Base-by-base conservation (phyloP, 2,113 vertebrate species). In the Monarcha castaneiventris region DNA sequence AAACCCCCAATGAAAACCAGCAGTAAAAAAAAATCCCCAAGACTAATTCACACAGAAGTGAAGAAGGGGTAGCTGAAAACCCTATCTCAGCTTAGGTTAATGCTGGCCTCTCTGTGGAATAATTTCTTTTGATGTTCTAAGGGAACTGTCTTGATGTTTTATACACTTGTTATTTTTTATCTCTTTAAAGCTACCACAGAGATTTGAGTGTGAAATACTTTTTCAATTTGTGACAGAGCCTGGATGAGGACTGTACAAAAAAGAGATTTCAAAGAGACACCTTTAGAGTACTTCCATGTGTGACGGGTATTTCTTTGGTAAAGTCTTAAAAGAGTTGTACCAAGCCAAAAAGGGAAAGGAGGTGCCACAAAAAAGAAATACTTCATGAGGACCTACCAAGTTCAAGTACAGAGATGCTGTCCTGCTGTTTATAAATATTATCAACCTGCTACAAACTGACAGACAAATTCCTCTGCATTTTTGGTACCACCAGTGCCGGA, bases 41-140 rank as follows among this genome's bases (percentile, higher is more conserved):
- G 84, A 94, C 93, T 72, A 95, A 95, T 92, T 87, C 49, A 56
- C 27, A 54, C 35, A 55, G n/a, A 76, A 84, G n/a, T 76, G 64
- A 76, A 88, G 85, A 71, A 86, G n/a, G 79, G 83, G 46, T 30
- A 48, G 56, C 55, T 93, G 89, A 83, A 59, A 75, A 81, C 63
- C 21, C 55, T 63, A 11, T 74, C 85, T 67, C 76, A 75, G 56
- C 44, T 94, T 64, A 89, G 63, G 27, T 62, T 95, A 94, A 54
- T 71, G 55, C 79, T 67, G 59, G 25, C 21, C 16, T 78, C 52
- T 73, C 61, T 46, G 18, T 71, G 61, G 39, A 90, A 91, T 92
- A 41, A 75, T 90, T 94, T 80, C 68, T 89, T 95, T 95, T 97
- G 90, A 95, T 85, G 41, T 74, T 94, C 64, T 39, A 44, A 84